Conservation (phyloP, 2,888 invertebrate genomes). For the Malacosoma neustria region DNA sequence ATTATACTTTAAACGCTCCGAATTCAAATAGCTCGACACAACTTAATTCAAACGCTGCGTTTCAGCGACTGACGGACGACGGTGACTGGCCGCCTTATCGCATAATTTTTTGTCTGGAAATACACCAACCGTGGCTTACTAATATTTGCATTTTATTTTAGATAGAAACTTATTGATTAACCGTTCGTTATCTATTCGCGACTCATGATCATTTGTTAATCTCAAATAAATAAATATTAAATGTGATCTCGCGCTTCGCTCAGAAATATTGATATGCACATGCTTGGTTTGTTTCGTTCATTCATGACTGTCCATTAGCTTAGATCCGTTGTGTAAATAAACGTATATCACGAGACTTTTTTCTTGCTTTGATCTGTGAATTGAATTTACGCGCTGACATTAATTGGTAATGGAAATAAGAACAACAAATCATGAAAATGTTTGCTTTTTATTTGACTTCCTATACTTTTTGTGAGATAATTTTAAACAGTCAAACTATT, state of each 20-base stretch:
- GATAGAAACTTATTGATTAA: constrained; percentile 9
- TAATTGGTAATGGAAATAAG: constrained; percentile 11
- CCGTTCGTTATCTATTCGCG: constrained; percentile 4
- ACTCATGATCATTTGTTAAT: constrained; percentile 3
- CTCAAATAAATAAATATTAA: neutral
- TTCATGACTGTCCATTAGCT: constrained; percentile 17
- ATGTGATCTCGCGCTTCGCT: constrained; percentile 1
- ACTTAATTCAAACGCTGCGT: constrained; percentile 29
- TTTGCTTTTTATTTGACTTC: constrained; percentile 5
- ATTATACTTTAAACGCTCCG: no score
- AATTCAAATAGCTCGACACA: constrained; percentile 24
- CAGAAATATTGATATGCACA: constrained; percentile 1
- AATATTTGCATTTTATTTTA: constrained; percentile 21
- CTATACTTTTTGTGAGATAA: neutral
- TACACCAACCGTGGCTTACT: constrained; percentile 22
- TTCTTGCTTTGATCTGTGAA: constrained; percentile 18
- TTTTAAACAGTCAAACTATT: neutral
- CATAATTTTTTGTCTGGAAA: constrained; percentile 25
- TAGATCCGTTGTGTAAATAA: constrained; percentile 17
- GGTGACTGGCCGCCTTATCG: constrained; percentile 19
- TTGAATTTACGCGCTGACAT: constrained; percentile 12
- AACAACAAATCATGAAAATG: constrained; percentile 9
- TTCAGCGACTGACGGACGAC: constrained; percentile 30
- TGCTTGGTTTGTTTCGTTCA: constrained; percentile 14
- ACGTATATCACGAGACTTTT: constrained; percentile 16